Evolutionary conservation across 2,888 invertebrate genomes (phyloP).

Genomic region (Harmothoe impar): DNA sequence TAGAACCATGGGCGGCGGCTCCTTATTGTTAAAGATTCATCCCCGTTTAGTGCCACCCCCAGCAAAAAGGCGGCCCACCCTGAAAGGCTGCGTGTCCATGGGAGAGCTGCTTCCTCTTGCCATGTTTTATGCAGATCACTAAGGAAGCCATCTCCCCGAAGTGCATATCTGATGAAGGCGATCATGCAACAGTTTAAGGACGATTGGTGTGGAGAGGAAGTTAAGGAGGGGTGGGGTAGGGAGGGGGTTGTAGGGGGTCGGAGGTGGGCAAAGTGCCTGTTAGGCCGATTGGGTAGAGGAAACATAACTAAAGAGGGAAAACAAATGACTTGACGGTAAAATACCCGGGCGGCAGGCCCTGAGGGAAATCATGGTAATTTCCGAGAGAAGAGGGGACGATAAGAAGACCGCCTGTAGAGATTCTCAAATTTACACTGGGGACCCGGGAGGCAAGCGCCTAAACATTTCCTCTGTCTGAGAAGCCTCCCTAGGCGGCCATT

Average conservation of each 20-base stretch:
- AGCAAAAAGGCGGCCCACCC: constrained; percentile 28
- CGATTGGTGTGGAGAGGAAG: constrained; percentile 6
- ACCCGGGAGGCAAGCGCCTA: constrained; percentile 16
- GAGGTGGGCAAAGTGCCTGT: constrained; percentile 42
- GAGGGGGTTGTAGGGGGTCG: no score
- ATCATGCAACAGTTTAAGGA: constrained; percentile 62
- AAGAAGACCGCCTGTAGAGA: constrained; percentile 56
- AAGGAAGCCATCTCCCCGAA: constrained; percentile 58
- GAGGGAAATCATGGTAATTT: constrained; percentile 61
- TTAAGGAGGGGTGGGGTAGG: no score
- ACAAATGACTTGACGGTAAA: constrained; percentile 62
- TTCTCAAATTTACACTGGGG: constrained; percentile 58
- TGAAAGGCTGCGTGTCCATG: constrained; percentile 12
- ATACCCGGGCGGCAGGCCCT: constrained; percentile 28
- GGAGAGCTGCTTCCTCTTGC: constrained; percentile 29
- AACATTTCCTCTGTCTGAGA: constrained; percentile 57
- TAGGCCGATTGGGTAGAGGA: constrained; percentile 59
- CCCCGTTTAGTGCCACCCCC: neutral
- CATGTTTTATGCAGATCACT: constrained; percentile 60
- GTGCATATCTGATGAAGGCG: constrained; percentile 47
- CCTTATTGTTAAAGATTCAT: constrained; percentile 62
- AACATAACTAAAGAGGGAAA: constrained; percentile 61
- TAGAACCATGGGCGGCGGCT: neutral
- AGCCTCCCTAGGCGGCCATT: constrained; percentile 34
- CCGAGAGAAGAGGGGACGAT: constrained; percentile 55